Percentiles rank a stretch among this genome's conserved stretches.
Evolutionary conservation across 1,140 invertebrate genomes (phyloP).

Genomic region (Cyphomyrmex costatus): DNA sequence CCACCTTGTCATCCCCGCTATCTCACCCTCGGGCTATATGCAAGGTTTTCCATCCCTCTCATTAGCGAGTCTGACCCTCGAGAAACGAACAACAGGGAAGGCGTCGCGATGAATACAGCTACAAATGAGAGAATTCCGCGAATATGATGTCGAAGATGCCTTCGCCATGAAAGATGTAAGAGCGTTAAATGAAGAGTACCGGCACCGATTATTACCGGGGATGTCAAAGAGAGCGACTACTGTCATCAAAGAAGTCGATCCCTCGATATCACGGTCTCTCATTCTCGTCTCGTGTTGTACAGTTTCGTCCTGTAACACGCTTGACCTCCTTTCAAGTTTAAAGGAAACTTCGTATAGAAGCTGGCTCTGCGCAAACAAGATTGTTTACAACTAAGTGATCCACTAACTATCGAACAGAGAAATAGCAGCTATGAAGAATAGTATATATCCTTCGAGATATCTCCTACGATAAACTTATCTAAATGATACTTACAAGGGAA

Average conservation of each 20-base stretch:
- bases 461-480: not conserved
- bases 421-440: slow-evolving; percentile 19
- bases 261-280: not conserved
- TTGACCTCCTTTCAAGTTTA: slow-evolving; percentile 55
- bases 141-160: slow-evolving; percentile 40
- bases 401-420: slow-evolving; percentile 7
- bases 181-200: slow-evolving; percentile 77
- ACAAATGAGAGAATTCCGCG: slow-evolving; percentile 73
- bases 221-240: slow-evolving; percentile 43
- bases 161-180: slow-evolving; percentile 77
- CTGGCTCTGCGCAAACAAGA: slow-evolving; percentile 37
- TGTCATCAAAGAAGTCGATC: slow-evolving; percentile 62
- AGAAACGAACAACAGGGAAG: slow-evolving; percentile 44
- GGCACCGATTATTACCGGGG: slow-evolving; percentile 48
- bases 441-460: not conserved
- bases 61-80: slow-evolving; percentile 75
- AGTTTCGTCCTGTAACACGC: slow-evolving; percentile 41
- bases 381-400: slow-evolving; percentile 50
- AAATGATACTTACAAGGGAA: not conserved
- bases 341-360: slow-evolving; percentile 32
- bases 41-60: slow-evolving; percentile 62
- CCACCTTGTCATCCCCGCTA: slow-evolving; percentile 59
- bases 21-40: slow-evolving; percentile 26
- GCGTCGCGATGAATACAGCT: slow-evolving; percentile 73
- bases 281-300: not conserved